Percentiles rank a stretch among this genome's conserved stretches.
phyloP scores from a whole-genome alignment of 2,797 vertebrate species.

The Epinephelus awoara region DNA sequence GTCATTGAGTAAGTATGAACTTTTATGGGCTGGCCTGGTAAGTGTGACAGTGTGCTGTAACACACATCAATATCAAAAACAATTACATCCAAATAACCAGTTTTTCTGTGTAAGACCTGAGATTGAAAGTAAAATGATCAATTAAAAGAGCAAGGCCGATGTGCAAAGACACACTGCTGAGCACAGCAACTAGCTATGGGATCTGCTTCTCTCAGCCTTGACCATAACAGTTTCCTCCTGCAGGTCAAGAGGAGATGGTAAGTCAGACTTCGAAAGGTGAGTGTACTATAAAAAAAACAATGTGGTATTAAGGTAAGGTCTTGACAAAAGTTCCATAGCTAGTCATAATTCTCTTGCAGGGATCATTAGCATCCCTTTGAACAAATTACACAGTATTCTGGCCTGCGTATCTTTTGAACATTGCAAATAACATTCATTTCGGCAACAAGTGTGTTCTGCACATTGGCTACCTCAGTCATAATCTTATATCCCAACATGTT shows the following conservation, averaged over 20 bases:
- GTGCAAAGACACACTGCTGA: constrained; percentile 85
- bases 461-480: constrained; percentile 71
- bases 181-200: constrained; percentile 89
- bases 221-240: constrained; percentile 80
- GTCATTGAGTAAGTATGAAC: constrained; percentile 93
- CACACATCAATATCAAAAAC: constrained; percentile 84
- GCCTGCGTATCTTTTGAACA: constrained; percentile 19
- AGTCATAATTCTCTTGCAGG: constrained; percentile 74
- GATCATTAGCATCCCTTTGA: constrained; percentile 58
- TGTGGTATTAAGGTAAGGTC: constrained; percentile 77
- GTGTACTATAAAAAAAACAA: constrained; percentile 59
- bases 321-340: constrained; percentile 89
- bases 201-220: constrained; percentile 78
- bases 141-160: constrained; percentile 74
- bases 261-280: constrained; percentile 81
- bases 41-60: constrained; percentile 92
- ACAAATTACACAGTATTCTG: constrained; percentile 35
- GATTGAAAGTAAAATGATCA: constrained; percentile 67
- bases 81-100: constrained; percentile 81
- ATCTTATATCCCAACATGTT: constrained; percentile 69
- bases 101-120: constrained; percentile 95
- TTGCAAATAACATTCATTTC: constrained; percentile 36
- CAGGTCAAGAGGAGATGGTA: constrained; percentile 86
- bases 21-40: constrained; percentile 91
- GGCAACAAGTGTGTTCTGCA: constrained; percentile 85